Base-by-base conservation (phyloP, 1,140 invertebrate species). In the Tetragonula clypearis region DNA sequence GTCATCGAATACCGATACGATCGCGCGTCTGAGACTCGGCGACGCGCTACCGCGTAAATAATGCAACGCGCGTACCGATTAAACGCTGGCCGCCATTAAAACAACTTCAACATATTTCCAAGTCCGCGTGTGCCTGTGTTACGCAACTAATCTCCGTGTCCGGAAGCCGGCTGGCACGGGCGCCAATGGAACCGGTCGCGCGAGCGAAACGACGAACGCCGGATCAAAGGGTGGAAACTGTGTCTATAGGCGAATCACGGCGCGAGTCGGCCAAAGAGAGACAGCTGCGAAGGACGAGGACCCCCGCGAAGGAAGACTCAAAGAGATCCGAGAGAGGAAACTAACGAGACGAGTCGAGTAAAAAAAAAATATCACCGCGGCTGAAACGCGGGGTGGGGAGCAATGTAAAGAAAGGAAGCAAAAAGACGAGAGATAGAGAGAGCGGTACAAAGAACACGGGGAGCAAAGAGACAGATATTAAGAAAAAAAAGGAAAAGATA, bases 91-190 rank as follows among this genome's bases (percentile, higher is more conserved):
- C 21, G 49, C 23, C 74, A 73, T 87, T 90, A 82, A 87, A 90
- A 49, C 41, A 49, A 49, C 41, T 49, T 49, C 82, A 86, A 79
- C 82, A 82, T 85, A 90, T 84, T 82, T 73, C 71, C 71, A 66
- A 69, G 65, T 84, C 74, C 15, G 26, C 69, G 55, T 79, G 81
- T 9, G 41, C 8, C 41, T 8, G 41, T 71, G 78, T 90, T 89
- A 82, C 72, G 80, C 83, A 90, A 86, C 89, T 90, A 89, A 87
- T 89, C 82, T 82, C 41, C 79, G 84, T 81, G 74, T 82, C 75
- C 84, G 88, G 82, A 86, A 88, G 74, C 82, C 72, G 35, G 78
- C 60, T 26, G n/a, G 26, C 65, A 66, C 65, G n/a, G 65, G 74
- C 77, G 41, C 85, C 56, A 76, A 79, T 56, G 69, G 78, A 88